Evolutionary conservation across 1,140 invertebrate species (phyloP), one percentile per base, ranked within the genome.

Genomic region (Magallana angulata): DNA sequence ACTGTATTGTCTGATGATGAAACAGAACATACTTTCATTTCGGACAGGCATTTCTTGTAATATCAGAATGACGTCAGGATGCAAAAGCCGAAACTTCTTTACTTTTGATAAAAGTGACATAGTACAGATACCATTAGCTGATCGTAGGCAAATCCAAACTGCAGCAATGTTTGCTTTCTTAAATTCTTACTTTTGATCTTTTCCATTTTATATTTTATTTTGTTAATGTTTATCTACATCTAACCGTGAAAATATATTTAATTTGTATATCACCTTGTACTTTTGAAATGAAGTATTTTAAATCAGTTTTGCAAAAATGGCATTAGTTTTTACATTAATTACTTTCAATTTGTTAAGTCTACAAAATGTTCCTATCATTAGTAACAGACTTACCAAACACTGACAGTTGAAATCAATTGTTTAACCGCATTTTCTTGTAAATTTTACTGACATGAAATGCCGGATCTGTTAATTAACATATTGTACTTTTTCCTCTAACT

Each of bases 51-150:
- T 36, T 76, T 76, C 68, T 76, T 76, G 24, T 76, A 30, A 76
- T 76, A 76, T 76, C 68, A 76, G 68, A 76, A 76, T 76, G 68
- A 76, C 68, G 68, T 76, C 68, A 76, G 12, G 68, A 30, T 30
- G 24, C 24, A 76, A 30, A 30, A 30, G 68, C 68, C 68, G 36
- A 76, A 30, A 76, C 36, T 76, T 76, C 68, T 76, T 30, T 30
- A 76, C 24, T 76, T 76, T 76, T 76, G 68, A 76, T 76, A 76
- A 76, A 76, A 30, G 36, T 76, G 68, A 76, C 68, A 76, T 48
- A 24, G 36, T 76, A 76, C 68, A 76, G 68, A 12, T 30, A 30
- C 68, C 68, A 76, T 76, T 76, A 36, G 68, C 24, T 12, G 36
- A 76, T 30, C 9, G 8, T 30, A 30, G 9, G 36, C 36, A 48